Evolutionary conservation across 2,888 invertebrate genomes (phyloP).

Genomic region (Gryllus longicercus): DNA sequence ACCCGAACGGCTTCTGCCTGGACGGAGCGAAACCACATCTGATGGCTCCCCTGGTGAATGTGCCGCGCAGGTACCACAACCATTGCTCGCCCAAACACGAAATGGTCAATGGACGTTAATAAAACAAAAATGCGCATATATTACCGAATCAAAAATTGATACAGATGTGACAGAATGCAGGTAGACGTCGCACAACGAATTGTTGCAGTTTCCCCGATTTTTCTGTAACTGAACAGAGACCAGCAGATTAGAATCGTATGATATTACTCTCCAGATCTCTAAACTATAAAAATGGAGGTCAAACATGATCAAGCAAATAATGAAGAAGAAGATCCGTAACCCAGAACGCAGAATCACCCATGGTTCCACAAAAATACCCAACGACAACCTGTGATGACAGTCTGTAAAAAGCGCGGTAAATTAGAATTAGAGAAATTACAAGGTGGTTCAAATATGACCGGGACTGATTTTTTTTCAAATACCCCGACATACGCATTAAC

Average conservation of each 20-base stretch:
- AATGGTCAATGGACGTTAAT: neutral
- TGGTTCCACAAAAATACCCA: neutral
- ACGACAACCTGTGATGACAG: neutral
- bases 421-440: neutral
- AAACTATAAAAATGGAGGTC: neutral
- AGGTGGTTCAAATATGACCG: too few species aligned
- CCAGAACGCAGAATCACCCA: neutral
- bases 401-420: neutral
- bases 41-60: neutral
- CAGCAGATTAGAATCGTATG: neutral
- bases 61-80: neutral
- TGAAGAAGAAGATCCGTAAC: neutral
- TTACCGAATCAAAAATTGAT: neutral
- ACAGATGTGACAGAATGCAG: neutral
- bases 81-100: neutral
- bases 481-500: too few species aligned
- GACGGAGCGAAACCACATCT: neutral
- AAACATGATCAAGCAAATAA: neutral
- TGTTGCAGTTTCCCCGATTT: neutral
- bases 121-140: neutral
- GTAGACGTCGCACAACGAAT: neutral
- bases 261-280: neutral
- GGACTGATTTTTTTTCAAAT: too few species aligned
- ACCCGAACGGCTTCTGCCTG: neutral
- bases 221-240: neutral